Percentiles rank a stretch among this genome's conserved stretches.
phyloP scores from a whole-genome alignment of 2,797 vertebrate genomes.

The Dendrocincla tyrannina region DNA sequence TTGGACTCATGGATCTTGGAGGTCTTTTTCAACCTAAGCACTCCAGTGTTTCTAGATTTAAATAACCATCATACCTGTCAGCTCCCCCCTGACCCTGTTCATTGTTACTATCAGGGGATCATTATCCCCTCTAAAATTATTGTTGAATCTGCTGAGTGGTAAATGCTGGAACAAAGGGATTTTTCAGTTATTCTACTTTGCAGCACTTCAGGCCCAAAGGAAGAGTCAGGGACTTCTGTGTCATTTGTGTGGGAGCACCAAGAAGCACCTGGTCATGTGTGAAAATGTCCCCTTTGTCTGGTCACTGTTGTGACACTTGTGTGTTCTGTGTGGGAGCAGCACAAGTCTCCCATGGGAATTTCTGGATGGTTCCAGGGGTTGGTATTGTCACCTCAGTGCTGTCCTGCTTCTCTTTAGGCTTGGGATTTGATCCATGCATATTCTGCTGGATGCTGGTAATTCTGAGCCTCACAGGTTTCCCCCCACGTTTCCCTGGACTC shows the following conservation, averaged over 20 bases:
- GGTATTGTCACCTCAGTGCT: not conserved
- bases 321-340: not conserved
- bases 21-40: not conserved
- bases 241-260: not conserved
- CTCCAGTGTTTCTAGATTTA: not conserved
- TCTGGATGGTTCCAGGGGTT: not conserved
- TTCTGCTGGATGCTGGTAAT: not conserved
- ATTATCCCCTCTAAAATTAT: not conserved
- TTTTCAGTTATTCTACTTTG: not conserved
- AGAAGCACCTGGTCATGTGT: not conserved
- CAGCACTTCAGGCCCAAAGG: not conserved
- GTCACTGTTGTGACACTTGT: not conserved
- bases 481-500: not conserved
- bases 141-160: not conserved
- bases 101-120: not conserved
- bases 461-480: not conserved
- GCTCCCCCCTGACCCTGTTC: not conserved
- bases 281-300: not conserved
- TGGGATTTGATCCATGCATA: not conserved
- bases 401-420: not conserved
- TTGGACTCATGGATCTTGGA: not conserved
- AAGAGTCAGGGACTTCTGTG: not conserved
- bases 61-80: not conserved
- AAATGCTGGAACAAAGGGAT: not conserved
- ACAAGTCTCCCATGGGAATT: not conserved